Conservation (phyloP, 2,797 vertebrate genomes). For the Bradypodion ventrale region DNA sequence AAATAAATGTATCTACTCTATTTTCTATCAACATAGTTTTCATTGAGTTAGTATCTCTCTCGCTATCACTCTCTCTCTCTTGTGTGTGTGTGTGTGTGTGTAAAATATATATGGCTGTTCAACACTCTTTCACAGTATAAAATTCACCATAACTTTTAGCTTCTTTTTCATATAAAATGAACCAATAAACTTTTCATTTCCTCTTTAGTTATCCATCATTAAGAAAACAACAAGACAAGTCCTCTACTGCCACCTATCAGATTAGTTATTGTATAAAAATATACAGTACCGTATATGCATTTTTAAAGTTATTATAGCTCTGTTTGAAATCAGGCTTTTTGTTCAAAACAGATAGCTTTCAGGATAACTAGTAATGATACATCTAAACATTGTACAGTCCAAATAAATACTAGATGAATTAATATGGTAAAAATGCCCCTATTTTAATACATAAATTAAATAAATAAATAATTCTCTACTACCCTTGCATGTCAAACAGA, state of each 20-base stretch:
- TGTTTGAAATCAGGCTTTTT: too few species aligned
- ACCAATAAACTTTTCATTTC: background rate
- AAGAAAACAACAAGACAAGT: slow-evolving; percentile 38
- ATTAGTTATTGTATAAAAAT: background rate
- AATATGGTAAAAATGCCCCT: background rate
- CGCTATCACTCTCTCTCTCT: too few species aligned
- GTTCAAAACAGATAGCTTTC: too few species aligned
- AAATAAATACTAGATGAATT: background rate
- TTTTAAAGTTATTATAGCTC: background rate
- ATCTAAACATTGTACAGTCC: background rate
- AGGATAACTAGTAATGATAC: too few species aligned
- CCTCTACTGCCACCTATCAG: slow-evolving; percentile 72
- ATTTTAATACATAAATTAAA: background rate
- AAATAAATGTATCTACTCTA: background rate
- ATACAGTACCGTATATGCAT: too few species aligned
- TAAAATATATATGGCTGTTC: background rate
- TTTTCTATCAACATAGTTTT: background rate
- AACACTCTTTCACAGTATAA: background rate
- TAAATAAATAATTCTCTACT: background rate
- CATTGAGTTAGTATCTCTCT: background rate
- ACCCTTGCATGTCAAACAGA: background rate
- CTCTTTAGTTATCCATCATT: background rate
- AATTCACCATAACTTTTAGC: background rate
- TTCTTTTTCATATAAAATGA: slow-evolving; percentile 12
- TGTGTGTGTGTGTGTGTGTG: too few species aligned